Evolutionary conservation across 2,888 invertebrate species (phyloP), one percentile per base, ranked within the genome.

Genomic region (Drosophila rubida): DNA sequence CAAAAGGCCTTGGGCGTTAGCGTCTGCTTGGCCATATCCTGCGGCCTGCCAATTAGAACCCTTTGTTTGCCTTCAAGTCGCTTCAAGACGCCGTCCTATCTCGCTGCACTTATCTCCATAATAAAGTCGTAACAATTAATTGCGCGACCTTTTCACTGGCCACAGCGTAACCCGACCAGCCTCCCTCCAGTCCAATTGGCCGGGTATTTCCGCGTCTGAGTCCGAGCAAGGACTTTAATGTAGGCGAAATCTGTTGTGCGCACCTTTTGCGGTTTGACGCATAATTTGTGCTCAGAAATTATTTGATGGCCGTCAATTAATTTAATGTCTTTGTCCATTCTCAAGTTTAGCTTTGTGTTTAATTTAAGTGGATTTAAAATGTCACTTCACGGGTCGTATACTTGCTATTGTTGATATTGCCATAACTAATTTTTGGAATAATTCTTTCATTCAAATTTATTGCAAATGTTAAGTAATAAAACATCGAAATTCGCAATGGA

Each of bases 121-220:
- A 90, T 87, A 84, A 88, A 89, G 87, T 85, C 90, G 81, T 88
- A 90, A 90, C 80, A 90, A 90, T 90, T 90, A 89, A 90, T 90
- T 88, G 90, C 69, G 89, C 83, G 75, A 81, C 87, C 81, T 79
- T 82, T 82, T 71, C 61, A 54, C 30, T 67, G 53, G 54, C 53
- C 54, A 46, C 14, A 27, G 57, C 32, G 62, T 55, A 67, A 39
- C 42, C 41, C 41, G 58, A 25, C 27, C 25, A n/a, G 11, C 27
- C 54, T 14, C 44, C 32, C 22, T 23, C 23, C 45, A 9, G 11
- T 8, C 9, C 27, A 4, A 11, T 16, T 23, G 23, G 11, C 54
- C 51, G 54, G 51, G 27, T 41, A 42, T 54, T 13, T 11, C 32
- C 11, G 22, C 23, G 41, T 59, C 35, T 35, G 7, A 35, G 13